Evolutionary conservation across 2,797 vertebrate species (phyloP).

Genomic region (Sebastes dallii): DNA sequence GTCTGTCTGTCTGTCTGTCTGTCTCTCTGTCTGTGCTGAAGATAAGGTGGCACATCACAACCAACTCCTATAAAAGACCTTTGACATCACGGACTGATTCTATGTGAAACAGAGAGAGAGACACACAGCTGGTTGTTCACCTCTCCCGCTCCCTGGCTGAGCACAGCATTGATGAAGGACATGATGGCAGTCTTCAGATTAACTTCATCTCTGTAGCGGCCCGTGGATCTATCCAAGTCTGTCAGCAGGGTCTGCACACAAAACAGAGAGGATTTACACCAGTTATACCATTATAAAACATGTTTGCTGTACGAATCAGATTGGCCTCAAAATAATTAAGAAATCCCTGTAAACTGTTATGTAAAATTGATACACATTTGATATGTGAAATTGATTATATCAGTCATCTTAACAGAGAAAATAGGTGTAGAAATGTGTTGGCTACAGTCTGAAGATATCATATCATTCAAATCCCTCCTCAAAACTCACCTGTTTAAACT

Average conservation of each 20-base stretch:
- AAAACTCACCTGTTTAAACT: no score
- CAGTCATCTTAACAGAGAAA: neutral
- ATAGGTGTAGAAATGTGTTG: neutral
- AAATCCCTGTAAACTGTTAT: neutral
- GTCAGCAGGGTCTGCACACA: slow-evolving; percentile 87
- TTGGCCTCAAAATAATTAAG: neutral
- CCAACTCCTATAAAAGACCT: neutral
- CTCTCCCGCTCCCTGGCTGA: slow-evolving; percentile 94
- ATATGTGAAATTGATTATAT: neutral
- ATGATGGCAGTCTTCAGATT: slow-evolving; percentile 95
- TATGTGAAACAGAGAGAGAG: neutral
- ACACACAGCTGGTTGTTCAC: slow-evolving; percentile 67
- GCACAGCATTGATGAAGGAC: slow-evolving; percentile 96
- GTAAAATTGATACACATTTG: neutral
- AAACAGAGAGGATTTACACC: neutral
- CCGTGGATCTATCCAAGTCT: slow-evolving; percentile 92
- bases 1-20: no score
- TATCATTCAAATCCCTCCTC: no score
- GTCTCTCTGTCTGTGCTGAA: no score
- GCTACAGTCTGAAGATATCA: no score
- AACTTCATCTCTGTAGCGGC: slow-evolving; percentile 93
- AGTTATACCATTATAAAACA: neutral
- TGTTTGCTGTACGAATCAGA: no score
- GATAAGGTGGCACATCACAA: neutral
- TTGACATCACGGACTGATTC: neutral